These are phyloP conservation scores for Triplophysa tibetana DNA, from an alignment of 2,113 vertebrate species.

Conservation along the genomic window DNA sequence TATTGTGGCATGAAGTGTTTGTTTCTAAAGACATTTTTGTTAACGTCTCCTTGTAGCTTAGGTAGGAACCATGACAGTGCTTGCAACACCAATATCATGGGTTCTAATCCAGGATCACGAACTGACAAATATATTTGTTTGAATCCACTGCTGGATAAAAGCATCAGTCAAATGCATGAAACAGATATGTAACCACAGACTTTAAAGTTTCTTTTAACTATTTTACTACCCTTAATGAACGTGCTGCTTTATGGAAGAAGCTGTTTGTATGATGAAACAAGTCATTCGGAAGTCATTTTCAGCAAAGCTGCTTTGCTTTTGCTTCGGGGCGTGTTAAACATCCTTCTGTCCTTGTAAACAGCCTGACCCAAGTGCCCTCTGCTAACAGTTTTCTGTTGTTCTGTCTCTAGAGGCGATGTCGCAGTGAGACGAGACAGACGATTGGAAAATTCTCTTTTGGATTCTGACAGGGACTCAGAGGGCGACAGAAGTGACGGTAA, in stretches of 20 bases:
- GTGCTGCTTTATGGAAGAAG: slow-evolving; percentile 7
- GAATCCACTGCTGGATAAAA: no score
- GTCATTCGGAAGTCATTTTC: neutral
- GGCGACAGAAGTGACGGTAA: slow-evolving; percentile 59
- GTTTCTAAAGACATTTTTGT: slow-evolving; percentile 10
- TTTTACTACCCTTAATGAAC: slow-evolving; percentile 11
- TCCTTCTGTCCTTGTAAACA: slow-evolving; percentile 27
- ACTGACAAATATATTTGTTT: no score
- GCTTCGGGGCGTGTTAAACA: slow-evolving; percentile 13
- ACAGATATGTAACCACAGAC: no score
- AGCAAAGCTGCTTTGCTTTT: slow-evolving; percentile 6
- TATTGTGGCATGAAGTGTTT: neutral
- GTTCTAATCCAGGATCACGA: no score
- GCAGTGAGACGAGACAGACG: slow-evolving; percentile 66
- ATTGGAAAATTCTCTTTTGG: slow-evolving; percentile 64
- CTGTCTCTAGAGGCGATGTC: slow-evolving; percentile 73
- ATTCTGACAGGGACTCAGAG: slow-evolving; percentile 71
- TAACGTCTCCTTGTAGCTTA: neutral
- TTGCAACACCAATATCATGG: no score
- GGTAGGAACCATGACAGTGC: no score
- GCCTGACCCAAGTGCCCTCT: slow-evolving; percentile 2
- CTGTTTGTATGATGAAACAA: slow-evolving; percentile 25
- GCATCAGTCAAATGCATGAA: no score
- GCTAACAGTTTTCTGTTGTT: slow-evolving; percentile 44
- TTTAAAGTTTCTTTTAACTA: neutral